Conservation (phyloP, 2,113 vertebrate genomes). For the Indicator maculatus region DNA sequence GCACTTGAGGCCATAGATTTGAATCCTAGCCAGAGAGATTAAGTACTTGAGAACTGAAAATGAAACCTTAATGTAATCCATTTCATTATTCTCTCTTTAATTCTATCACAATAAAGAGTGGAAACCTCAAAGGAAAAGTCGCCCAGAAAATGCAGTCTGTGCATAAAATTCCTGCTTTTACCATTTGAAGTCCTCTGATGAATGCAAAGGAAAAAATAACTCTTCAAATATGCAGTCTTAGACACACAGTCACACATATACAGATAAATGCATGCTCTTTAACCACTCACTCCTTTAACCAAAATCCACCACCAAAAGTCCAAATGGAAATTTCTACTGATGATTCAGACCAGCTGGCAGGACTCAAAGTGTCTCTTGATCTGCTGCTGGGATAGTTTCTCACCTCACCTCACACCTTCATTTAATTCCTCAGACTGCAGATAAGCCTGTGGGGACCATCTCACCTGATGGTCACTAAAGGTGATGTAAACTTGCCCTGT, state of each 20-base stretch:
- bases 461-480: neutral
- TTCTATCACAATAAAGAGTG: neutral
- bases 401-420: neutral
- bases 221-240: neutral
- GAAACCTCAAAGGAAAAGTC: neutral
- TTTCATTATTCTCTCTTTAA: conserved; percentile 24
- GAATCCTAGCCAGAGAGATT: conserved; percentile 37
- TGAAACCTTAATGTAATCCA: neutral
- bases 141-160: neutral
- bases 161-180: neutral
- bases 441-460: neutral
- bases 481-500: neutral
- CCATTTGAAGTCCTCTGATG: neutral
- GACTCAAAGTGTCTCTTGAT: neutral
- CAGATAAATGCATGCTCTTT: neutral
- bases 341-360: neutral
- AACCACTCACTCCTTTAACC: neutral
- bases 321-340: neutral
- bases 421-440: neutral
- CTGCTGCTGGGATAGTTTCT: neutral
- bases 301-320: neutral
- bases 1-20: neutral
- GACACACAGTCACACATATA: neutral
- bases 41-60: conserved; percentile 9
- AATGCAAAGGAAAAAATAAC: neutral